phyloP scores from a whole-genome alignment of 2,888 invertebrate species.

The Hirtodrosophila trivittata region DNA sequence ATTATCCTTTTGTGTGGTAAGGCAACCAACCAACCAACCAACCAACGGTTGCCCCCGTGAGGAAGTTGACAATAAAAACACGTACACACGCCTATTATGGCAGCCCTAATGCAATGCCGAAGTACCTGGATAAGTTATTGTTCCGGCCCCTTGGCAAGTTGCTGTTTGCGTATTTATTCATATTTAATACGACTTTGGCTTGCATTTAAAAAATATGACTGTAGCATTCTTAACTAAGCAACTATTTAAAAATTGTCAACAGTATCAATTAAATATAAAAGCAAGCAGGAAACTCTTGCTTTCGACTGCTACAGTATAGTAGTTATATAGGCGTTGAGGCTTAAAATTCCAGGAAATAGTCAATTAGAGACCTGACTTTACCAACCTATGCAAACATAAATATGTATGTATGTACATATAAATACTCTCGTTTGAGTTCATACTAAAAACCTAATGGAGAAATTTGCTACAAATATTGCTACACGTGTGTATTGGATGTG shows the following conservation, averaged over 20 bases:
- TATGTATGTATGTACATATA: neutral
- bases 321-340: slow-evolving; percentile 20
- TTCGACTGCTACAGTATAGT: neutral
- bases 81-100: slow-evolving; percentile 56
- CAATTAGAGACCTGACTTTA: slow-evolving; percentile 48
- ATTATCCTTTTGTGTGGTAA: slow-evolving; percentile 56
- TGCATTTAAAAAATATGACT: neutral
- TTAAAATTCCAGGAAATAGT: slow-evolving; percentile 52
- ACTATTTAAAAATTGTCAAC: slow-evolving; percentile 13
- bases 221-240: neutral
- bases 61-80: slow-evolving; percentile 59
- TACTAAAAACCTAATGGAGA: slow-evolving; percentile 47
- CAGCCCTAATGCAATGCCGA: slow-evolving; percentile 51
- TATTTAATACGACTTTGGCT: slow-evolving; percentile 36
- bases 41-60: slow-evolving; percentile 11
- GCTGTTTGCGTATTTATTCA: slow-evolving; percentile 30
- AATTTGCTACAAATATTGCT: slow-evolving; percentile 25
- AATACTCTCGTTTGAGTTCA: slow-evolving; percentile 20
- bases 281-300: slow-evolving; percentile 3
- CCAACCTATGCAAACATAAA: slow-evolving; percentile 2
- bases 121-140: slow-evolving; percentile 55
- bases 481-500: slow-evolving; percentile 2
- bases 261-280: slow-evolving; percentile 17
- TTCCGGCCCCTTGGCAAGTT: slow-evolving; percentile 49
- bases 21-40: slow-evolving; percentile 8